Evolutionary conservation across 2,797 vertebrate genomes (phyloP).

Genomic region (Hipposideros larvatus): DNA sequence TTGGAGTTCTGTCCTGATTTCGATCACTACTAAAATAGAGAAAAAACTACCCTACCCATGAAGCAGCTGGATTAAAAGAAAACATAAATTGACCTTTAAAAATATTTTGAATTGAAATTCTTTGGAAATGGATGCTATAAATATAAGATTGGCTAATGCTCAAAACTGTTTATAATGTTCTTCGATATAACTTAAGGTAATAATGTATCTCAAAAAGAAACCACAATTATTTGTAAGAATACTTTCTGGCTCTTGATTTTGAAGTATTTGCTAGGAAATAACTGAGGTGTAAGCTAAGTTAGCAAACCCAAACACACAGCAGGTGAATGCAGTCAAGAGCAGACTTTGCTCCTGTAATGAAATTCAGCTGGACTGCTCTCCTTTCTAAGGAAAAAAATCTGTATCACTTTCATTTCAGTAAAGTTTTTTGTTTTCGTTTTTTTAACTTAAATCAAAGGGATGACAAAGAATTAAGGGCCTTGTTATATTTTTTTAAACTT

Average conservation of each 20-base stretch:
- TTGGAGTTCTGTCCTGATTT: constrained; percentile 41
- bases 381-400: constrained; percentile 12
- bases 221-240: constrained; percentile 83
- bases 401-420: constrained; percentile 43
- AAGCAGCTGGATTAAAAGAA: constrained; percentile 54
- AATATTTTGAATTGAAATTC: constrained; percentile 64
- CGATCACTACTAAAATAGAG: background rate
- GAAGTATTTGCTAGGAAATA: constrained; percentile 78
- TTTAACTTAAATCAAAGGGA: constrained; percentile 1
- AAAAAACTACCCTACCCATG: background rate
- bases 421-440: background rate
- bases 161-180: constrained; percentile 52
- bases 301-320: constrained; percentile 66
- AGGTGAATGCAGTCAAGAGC: background rate
- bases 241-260: constrained; percentile 78
- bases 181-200: constrained; percentile 49
- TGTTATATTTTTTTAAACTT: background rate
- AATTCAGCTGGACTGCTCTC: background rate
- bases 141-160: constrained; percentile 13
- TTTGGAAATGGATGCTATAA: constrained; percentile 60
- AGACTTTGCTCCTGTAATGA: background rate
- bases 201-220: constrained; percentile 78
- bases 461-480: constrained; percentile 17
- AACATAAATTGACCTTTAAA: constrained; percentile 66
- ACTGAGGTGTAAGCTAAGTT: constrained; percentile 71